These are phyloP conservation scores for Formica exsecta DNA, from an alignment of 1,140 invertebrate genomes.

Conservation along the genomic window DNA sequence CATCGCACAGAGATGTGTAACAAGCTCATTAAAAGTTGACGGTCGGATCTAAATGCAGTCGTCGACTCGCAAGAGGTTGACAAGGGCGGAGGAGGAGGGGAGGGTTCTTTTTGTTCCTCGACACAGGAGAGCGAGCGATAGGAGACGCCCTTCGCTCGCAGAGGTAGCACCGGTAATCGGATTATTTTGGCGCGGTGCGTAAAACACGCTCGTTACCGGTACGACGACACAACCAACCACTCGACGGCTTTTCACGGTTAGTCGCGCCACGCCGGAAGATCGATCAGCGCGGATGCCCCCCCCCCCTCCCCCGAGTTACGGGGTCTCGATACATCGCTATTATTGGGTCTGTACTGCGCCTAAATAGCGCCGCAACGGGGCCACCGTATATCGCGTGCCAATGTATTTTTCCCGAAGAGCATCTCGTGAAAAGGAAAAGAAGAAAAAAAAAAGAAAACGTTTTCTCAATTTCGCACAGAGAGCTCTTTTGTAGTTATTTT, in stretches of 20 bases:
- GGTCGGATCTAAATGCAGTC: conserved; percentile 35
- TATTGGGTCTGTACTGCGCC: conserved; percentile 39
- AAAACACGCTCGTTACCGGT: conserved; percentile 77
- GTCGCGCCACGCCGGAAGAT: conserved; percentile 73
- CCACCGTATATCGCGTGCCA: neutral
- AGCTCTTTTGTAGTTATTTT: neutral
- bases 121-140: neutral
- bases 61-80: neutral
- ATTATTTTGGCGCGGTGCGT: conserved; percentile 76
- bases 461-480: no score
- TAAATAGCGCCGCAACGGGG: conserved; percentile 36
- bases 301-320: neutral
- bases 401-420: neutral
- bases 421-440: neutral
- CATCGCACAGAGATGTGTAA: conserved; percentile 5
- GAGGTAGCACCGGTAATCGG: conserved; percentile 69
- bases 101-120: conserved; percentile 4
- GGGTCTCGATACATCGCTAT: conserved; percentile 50
- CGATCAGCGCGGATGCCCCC: conserved; percentile 69
- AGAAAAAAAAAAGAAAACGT: neutral
- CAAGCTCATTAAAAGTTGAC: conserved; percentile 58
- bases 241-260: conserved; percentile 75
- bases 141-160: conserved; percentile 45
- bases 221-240: conserved; percentile 50
- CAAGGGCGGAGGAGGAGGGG: no score